Evolutionary conservation across 2,113 vertebrate species (phyloP), one percentile per base, ranked within the genome.

Genomic region (Urocolius indicus): DNA sequence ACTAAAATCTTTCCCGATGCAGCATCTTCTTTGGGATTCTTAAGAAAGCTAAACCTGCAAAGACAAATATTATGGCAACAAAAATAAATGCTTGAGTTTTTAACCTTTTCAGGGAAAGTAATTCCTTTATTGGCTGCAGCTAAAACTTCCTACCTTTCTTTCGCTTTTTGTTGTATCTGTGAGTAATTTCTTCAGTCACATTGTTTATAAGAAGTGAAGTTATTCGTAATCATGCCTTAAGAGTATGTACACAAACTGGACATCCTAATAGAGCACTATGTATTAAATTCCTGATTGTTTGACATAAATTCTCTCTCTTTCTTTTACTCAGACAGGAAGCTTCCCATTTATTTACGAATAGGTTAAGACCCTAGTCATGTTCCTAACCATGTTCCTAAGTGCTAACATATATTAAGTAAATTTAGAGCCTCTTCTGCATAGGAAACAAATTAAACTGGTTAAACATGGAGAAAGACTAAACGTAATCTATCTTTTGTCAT

Each of bases 261-360:
- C 98, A 98, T 98, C 98, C 98, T 98, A 98, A 98, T 98, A 99
- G 98, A 99, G 98, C 98, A 98, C 98, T 90, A 98, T 98, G 97
- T 99, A 99, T 99, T 99, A 98, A 98, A 99, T 99, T 99, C 98
- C 98, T 98, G 98, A 98, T 98, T 99, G 99, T 99, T 99, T 99
- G 99, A 99, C 99, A 99, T 98, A 98, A 98, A 98, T 97, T 98
- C 98, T 98, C 98, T 98, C 98, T 98, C 98, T 98, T 98, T 99
- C 97, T 98, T 98, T 98, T 98, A 97, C 98, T 97, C 96, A 98
- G 98, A 99, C 98, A 98, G 98, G 98, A 99, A 99, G 98, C 98
- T 98, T 98, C 98, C 98, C 98, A 99, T 99, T 99, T 98, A 98
- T 99, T 98, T 98, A 98, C 96, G 97, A 97, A 98, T 94, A 98